phyloP scores from a whole-genome alignment of 2,113 vertebrate genomes.

The Istiophorus platypterus region DNA sequence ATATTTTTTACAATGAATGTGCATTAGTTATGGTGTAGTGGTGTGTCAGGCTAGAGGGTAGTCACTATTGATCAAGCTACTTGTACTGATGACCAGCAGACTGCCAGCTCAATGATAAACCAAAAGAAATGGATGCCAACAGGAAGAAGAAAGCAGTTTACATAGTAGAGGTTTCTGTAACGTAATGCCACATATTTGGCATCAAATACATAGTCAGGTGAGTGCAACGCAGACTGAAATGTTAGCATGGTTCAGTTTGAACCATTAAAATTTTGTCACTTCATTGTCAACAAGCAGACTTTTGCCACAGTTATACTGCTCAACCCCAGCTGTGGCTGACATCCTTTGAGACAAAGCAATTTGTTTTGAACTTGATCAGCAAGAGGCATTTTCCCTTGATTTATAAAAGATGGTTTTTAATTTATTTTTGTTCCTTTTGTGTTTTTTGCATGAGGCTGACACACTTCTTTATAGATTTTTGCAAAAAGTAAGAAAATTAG shows the following conservation, averaged over 20 bases:
- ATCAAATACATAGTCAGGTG: not conserved
- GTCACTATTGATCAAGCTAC: not conserved
- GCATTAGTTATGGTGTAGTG: not conserved
- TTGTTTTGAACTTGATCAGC: too few relatives aligned
- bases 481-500: not conserved
- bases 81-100: conserved; percentile 1
- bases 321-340: not conserved
- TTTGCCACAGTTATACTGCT: too few relatives aligned
- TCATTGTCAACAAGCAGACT: too few relatives aligned
- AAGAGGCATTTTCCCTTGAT: too few relatives aligned
- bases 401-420: too few relatives aligned
- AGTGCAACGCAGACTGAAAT: not conserved
- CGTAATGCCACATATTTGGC: not conserved
- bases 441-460: not conserved
- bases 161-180: not conserved
- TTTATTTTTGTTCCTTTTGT: too few relatives aligned
- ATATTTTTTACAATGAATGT: too few relatives aligned
- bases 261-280: not conserved
- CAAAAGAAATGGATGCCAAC: not conserved
- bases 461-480: not conserved
- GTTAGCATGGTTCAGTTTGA: not conserved
- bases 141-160: too few relatives aligned
- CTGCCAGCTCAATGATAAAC: conserved; percentile 6
- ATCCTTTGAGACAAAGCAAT: too few relatives aligned
- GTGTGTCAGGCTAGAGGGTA: not conserved